Evolutionary conservation across 2,113 vertebrate genomes (phyloP), one percentile per base, ranked within the genome.

Genomic region (Microcebus jonahi): DNA sequence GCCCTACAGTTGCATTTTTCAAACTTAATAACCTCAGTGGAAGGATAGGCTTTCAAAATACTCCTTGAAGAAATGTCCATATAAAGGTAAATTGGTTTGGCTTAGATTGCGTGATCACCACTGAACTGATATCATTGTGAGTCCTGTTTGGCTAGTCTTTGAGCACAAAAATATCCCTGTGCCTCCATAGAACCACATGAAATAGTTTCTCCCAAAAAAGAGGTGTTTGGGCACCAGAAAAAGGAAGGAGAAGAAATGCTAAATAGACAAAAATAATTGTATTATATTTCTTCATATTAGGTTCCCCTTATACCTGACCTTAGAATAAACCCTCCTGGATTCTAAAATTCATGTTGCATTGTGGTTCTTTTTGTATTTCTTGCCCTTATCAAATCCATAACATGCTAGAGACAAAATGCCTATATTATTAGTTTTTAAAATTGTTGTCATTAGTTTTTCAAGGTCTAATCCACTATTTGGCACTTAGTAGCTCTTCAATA

Each of bases 341-440:
- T 55, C 59, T n/a, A 86, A 50, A 53, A 89, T 65, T 71, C 48
- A 59, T 48, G 13, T 45, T 55, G 57, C 1, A 12, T 55, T 79
- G 10, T 31, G 67, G 34, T 91, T 92, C 50, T 68, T 96, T 73
- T 79, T 83, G 36, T 65, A 71, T 50, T 50, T 94, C 48, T 91
- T 73, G 9, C 23, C 27, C 36, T 71, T 25, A 18, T 92, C 50
- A 73, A 75, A 75, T 18, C n/a, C n/a, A 73, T 48, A 68, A 67
- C 29, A 75, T 76, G 7, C 23, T 76, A 39, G 39, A 61, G n/a
- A 81, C 12, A 81, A n/a, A 25, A 68, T 12, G 3, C 6, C 11
- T 55, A 20, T 27, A 63, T 61, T 75, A 59, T 65, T 85, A 34
- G 6, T 57, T 88, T n/a, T 48, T 45, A 59, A 79, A 73, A 55